Evolutionary conservation across 2,797 vertebrate species (phyloP).

Genomic region (Sebastes baramenuke): DNA sequence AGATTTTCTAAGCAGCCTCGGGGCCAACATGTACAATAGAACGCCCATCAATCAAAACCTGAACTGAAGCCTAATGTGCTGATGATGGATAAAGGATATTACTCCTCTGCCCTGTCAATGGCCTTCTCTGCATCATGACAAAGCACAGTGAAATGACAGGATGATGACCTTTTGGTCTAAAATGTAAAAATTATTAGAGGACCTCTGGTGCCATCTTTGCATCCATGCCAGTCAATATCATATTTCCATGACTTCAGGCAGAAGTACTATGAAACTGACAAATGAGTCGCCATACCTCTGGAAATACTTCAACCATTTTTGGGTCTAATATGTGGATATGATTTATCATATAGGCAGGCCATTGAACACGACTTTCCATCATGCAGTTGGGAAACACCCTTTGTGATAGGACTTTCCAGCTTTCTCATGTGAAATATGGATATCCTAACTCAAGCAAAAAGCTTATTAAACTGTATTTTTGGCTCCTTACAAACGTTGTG

Average conservation of each 20-base stretch:
- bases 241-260: neutral
- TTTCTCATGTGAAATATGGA: constrained; percentile 13
- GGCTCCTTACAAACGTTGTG: neutral
- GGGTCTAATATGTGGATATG: neutral
- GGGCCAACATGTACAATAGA: neutral
- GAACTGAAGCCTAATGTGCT: constrained; percentile 1
- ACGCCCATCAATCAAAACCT: constrained; percentile 25
- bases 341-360: constrained; percentile 15
- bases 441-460: constrained; percentile 15
- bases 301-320: neutral
- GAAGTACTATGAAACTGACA: neutral
- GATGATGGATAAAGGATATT: constrained; percentile 21
- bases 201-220: neutral
- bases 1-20: constrained; percentile 4
- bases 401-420: neutral
- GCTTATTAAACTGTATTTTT: constrained; percentile 12
- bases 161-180: neutral
- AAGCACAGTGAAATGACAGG: neutral
- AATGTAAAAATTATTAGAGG: neutral
- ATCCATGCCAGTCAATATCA: neutral
- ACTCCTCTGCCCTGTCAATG: constrained; percentile 1
- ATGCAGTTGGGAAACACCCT: constrained; percentile 2
- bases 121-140: neutral
- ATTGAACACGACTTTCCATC: constrained; percentile 12
- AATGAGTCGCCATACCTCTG: neutral